phyloP scores from a whole-genome alignment of 2,113 vertebrate genomes.

The Columba janthina region DNA sequence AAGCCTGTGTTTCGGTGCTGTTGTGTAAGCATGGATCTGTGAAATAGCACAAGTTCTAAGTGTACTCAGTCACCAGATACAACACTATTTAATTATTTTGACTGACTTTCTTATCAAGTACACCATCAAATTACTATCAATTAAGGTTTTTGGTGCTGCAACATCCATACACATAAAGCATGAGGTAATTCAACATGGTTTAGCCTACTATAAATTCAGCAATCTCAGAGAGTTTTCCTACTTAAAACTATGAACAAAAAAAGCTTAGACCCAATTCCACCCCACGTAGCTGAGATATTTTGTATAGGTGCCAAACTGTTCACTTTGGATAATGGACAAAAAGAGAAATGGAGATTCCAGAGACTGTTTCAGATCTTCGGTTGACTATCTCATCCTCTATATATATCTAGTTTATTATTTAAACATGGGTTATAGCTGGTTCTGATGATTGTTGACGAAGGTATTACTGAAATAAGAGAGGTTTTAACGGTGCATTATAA shows the following conservation, averaged over 20 bases:
- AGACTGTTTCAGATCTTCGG: not conserved
- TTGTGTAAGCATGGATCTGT: not conserved
- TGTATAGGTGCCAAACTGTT: not conserved
- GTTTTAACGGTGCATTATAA: not conserved
- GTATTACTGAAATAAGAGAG: not conserved
- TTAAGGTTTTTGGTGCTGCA: not conserved
- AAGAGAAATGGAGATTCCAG: not conserved
- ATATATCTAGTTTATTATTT: not conserved
- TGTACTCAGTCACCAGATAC: not conserved
- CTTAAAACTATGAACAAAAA: not conserved
- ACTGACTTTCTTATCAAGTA: not conserved
- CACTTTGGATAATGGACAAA: not conserved
- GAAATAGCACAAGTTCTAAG: not conserved
- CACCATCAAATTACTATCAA: not conserved
- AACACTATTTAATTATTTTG: conserved; percentile 20
- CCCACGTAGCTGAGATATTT: not conserved
- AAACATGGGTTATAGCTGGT: not conserved
- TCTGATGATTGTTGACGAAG: not conserved
- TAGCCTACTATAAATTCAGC: not conserved
- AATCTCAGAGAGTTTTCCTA: not conserved
- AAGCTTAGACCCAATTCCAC: not conserved
- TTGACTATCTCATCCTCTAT: not conserved
- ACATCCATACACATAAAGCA: not conserved
- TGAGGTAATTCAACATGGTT: not conserved
- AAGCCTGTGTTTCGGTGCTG: not conserved